Conservation (phyloP, 2,797 vertebrate species). For the Sandelia bainsii region DNA sequence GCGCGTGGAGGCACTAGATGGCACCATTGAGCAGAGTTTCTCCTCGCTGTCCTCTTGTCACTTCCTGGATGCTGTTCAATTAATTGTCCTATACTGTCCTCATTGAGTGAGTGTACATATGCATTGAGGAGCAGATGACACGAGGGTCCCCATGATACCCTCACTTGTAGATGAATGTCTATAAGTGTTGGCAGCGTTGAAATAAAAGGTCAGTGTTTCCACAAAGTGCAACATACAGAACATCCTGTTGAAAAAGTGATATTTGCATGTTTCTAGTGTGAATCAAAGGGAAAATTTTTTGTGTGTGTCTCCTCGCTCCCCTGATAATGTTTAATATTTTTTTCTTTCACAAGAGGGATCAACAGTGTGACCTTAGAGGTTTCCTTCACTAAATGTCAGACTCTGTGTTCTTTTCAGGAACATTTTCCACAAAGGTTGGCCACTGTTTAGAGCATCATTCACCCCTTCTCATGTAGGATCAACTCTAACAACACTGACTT, state of each 20-base stretch:
- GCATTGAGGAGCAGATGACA: conserved; percentile 70
- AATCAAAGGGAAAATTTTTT: conserved; percentile 70
- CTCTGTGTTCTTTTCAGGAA: conserved; percentile 63
- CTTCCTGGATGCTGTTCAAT: conserved; percentile 75
- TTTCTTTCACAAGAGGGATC: conserved; percentile 65
- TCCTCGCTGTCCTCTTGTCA: conserved; percentile 42
- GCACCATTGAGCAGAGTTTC: conserved; percentile 85
- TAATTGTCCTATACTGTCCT: conserved; percentile 72
- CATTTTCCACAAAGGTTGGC: conserved; percentile 55
- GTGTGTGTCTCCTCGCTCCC: conserved; percentile 42
- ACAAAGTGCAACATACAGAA: conserved; percentile 53
- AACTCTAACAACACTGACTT: conserved; percentile 6
- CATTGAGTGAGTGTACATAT: conserved; percentile 61
- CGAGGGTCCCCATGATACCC: conserved; percentile 59
- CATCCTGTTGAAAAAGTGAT: conserved; percentile 69
- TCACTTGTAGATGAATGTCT: conserved; percentile 64
- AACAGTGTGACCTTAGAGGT: conserved; percentile 63
- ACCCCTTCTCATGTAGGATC: conserved; percentile 10
- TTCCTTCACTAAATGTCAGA: conserved; percentile 76
- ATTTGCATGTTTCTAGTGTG: conserved; percentile 68
- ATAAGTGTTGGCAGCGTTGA: conserved; percentile 53
- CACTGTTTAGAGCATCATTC: conserved; percentile 38
- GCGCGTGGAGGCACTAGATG: conserved; percentile 79
- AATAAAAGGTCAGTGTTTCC: conserved; percentile 70
- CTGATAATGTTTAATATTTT: conserved; percentile 68